These are phyloP conservation scores for Apteryx owenii DNA, from an alignment of 2,113 vertebrate species.

Conservation along the genomic window DNA sequence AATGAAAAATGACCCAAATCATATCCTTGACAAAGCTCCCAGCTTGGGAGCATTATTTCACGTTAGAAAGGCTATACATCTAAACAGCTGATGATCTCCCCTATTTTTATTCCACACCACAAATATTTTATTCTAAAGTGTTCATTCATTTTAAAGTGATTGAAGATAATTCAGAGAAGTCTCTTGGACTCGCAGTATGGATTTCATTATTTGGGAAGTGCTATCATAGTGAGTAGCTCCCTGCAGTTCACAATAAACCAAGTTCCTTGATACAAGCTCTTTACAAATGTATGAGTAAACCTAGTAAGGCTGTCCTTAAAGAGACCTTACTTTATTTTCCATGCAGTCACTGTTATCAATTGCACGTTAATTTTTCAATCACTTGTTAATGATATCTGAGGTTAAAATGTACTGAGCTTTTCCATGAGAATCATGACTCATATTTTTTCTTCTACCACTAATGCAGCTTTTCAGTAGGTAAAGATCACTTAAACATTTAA, in stretches of 20 bases:
- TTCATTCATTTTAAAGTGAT: neutral
- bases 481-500: neutral
- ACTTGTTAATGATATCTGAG: neutral
- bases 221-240: neutral
- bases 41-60: neutral
- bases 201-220: neutral
- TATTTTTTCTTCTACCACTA: neutral
- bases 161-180: neutral
- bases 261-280: neutral
- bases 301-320: neutral
- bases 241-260: neutral
- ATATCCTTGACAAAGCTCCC: neutral
- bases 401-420: neutral
- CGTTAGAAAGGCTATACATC: neutral
- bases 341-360: neutral
- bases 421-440: neutral
- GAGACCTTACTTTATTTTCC: neutral
- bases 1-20: neutral
- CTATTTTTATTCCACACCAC: neutral
- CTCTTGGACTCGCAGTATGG: neutral
- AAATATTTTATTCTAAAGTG: neutral
- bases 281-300: neutral
- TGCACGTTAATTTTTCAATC: neutral
- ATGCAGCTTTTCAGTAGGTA: neutral
- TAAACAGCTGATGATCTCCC: neutral